Percentiles rank a stretch among this genome's conserved stretches.
Evolutionary conservation across 1,140 invertebrate genomes (phyloP).

Genomic region (Eupeodes corollae): DNA sequence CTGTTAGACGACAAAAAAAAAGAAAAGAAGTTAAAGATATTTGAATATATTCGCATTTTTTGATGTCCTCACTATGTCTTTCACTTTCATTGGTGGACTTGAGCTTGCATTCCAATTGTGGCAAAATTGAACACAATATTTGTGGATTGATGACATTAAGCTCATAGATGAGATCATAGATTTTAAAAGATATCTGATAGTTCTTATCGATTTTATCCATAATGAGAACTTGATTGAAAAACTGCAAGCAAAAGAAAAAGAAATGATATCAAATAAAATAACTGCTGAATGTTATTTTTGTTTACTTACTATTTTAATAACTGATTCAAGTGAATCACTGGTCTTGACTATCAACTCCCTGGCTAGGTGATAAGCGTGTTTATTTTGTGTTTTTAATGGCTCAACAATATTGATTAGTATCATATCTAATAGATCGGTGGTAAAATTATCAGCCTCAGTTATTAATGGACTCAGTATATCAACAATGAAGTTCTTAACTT

Average conservation of each 20-base stretch:
- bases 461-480: slow-evolving; percentile 90
- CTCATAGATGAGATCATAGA: slow-evolving; percentile 95
- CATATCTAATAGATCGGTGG: slow-evolving; percentile 85
- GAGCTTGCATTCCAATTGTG: slow-evolving; percentile 86
- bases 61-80: slow-evolving; percentile 46
- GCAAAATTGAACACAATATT: slow-evolving; percentile 77
- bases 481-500: slow-evolving; percentile 93
- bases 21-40: slow-evolving; percentile 44
- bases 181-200: slow-evolving; percentile 67
- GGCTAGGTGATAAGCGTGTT: slow-evolving; percentile 81
- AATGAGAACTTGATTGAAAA: slow-evolving; percentile 90
- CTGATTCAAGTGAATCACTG: slow-evolving; percentile 82
- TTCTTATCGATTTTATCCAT: slow-evolving; percentile 79
- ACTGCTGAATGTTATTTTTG: too few relatives aligned
- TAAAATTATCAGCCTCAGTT: slow-evolving; percentile 88
- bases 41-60: not conserved
- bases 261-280: too few relatives aligned
- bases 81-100: slow-evolving; percentile 82
- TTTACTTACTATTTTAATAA: slow-evolving; percentile 76
- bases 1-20: slow-evolving; percentile 24
- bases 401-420: slow-evolving; percentile 92
- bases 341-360: slow-evolving; percentile 87
- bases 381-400: slow-evolving; percentile 83
- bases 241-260: slow-evolving; percentile 53
- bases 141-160: slow-evolving; percentile 86